Evolutionary conservation across 2,797 vertebrate genomes (phyloP).

Genomic region (Myotis findleyi): DNA sequence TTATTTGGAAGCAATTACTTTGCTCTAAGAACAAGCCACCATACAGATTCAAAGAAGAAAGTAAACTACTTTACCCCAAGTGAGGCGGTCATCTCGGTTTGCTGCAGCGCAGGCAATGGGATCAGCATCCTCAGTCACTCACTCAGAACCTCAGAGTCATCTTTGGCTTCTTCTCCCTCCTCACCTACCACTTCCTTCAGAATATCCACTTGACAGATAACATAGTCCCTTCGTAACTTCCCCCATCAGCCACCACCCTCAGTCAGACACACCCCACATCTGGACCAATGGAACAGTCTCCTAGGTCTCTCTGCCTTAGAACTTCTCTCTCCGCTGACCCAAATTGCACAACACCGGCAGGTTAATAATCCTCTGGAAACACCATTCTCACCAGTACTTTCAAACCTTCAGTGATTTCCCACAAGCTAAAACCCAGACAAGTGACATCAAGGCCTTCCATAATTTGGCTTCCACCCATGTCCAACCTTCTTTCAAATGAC

Average conservation of each 20-base stretch:
- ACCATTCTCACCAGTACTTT: background rate
- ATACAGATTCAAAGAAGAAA: background rate
- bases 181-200: background rate
- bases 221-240: background rate
- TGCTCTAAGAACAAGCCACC: background rate
- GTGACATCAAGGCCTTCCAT: background rate
- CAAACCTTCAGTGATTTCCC: background rate
- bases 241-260: background rate
- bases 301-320: background rate
- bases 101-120: background rate
- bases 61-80: background rate
- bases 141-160: background rate
- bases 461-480: background rate
- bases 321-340: background rate
- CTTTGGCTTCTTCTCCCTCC: slow-evolving; percentile 6
- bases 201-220: background rate
- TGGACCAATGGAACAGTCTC: background rate
- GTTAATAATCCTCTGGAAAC: background rate
- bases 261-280: background rate
- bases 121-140: background rate
- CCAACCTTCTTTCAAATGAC: background rate
- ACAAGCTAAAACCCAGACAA: background rate
- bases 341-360: background rate
- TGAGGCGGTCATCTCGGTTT: background rate
- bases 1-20: slow-evolving; percentile 15